Conservation (phyloP, 1,140 invertebrate species). For the Caenorhabditis elegans region DNA sequence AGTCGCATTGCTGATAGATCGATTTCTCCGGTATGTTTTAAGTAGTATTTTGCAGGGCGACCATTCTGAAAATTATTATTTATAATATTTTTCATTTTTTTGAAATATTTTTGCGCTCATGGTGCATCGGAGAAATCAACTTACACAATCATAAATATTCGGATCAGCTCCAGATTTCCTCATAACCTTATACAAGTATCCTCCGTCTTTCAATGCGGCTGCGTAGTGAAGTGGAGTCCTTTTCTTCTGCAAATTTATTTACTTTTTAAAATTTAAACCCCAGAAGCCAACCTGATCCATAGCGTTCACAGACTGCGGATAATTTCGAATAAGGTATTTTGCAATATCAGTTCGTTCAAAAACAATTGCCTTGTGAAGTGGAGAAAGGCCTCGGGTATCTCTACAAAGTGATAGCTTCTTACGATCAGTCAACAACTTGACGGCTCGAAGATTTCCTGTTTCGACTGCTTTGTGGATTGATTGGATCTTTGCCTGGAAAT, state of each 20-base stretch:
- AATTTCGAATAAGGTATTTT: conserved; percentile 71
- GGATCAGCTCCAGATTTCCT: conserved; percentile 81
- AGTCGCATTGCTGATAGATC: conserved; percentile 61
- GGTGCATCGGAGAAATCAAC: conserved; percentile 53
- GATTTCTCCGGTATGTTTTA: conserved; percentile 65
- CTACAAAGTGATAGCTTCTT: conserved; percentile 85
- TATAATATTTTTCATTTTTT: too few relatives aligned
- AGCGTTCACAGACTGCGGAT: conserved; percentile 74
- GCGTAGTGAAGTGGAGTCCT: conserved; percentile 88
- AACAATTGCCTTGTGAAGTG: conserved; percentile 86
- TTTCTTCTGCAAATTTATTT: conserved; percentile 71
- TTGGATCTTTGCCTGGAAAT: conserved; percentile 81
- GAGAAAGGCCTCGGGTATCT: conserved; percentile 77
- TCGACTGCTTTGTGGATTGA: conserved; percentile 82
- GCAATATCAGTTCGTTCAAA: conserved; percentile 92
- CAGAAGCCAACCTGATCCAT: conserved; percentile 61
- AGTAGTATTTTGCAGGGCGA: conserved; percentile 62
- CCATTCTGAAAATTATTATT: conserved; percentile 60
- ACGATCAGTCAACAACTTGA: conserved; percentile 82
- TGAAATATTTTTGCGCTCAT: not conserved
- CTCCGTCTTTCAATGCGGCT: conserved; percentile 78
- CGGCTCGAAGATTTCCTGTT: conserved; percentile 79
- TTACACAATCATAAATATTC: conserved; percentile 80
- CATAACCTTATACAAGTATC: conserved; percentile 83
- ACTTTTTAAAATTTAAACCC: not conserved